phyloP scores from a whole-genome alignment of 2,888 invertebrate species.

The Neelides folsomi region DNA sequence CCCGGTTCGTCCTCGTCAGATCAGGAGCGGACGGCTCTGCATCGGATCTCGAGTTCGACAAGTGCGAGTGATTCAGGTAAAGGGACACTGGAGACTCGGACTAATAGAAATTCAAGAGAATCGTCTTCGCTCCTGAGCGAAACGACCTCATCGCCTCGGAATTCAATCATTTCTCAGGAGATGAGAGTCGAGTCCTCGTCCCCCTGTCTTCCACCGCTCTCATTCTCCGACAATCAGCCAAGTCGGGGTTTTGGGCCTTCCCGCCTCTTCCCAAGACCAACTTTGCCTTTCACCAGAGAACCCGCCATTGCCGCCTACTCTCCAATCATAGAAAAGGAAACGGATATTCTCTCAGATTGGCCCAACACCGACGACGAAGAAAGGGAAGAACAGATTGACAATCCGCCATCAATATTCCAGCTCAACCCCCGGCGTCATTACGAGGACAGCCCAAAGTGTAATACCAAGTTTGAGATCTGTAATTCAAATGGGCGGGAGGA shows the following conservation, averaged over 20 bases:
- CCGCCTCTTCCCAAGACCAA: too few relatives aligned
- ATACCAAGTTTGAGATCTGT: too few relatives aligned
- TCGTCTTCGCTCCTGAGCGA: conserved; percentile 29
- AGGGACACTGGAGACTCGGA: conserved; percentile 30
- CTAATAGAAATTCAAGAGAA: conserved; percentile 32
- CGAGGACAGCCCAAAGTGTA: too few relatives aligned
- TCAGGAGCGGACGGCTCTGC: conserved; percentile 3
- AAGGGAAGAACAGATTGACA: conserved; percentile 19
- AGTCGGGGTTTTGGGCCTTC: not conserved
- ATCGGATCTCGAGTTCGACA: conserved; percentile 26
- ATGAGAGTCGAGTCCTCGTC: not conserved
- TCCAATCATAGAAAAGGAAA: conserved; percentile 11
- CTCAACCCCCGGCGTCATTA: too few relatives aligned
- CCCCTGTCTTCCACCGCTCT: not conserved
- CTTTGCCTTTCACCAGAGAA: not conserved
- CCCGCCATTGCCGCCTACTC: conserved; percentile 4
- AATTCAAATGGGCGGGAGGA: too few relatives aligned
- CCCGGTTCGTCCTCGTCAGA: too few relatives aligned
- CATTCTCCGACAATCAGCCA: not conserved
- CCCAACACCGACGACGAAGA: conserved; percentile 26
- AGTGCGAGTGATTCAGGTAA: conserved; percentile 32
- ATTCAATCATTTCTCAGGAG: conserved; percentile 32
- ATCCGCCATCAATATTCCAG: too few relatives aligned
- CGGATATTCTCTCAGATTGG: conserved; percentile 32
- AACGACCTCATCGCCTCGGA: conserved; percentile 23